Evolutionary conservation across 2,113 vertebrate genomes (phyloP), one percentile per base, ranked within the genome.

Genomic region (Jaculus jaculus): DNA sequence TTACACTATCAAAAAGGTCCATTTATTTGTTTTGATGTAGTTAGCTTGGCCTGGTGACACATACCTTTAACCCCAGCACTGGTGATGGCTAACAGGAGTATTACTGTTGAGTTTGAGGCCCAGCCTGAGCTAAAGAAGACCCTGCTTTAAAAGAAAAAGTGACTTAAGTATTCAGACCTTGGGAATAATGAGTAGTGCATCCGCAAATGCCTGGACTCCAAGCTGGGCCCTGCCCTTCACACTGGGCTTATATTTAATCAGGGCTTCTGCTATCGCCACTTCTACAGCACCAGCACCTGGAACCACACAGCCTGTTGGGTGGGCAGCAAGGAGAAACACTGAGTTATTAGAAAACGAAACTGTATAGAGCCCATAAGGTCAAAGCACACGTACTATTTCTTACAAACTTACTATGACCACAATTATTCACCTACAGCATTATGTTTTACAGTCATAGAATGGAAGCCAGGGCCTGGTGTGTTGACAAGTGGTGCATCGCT

Each of bases 141-240:
- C 11, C 54, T 54, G 54, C 54, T 12, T 54, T 16, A 54, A 54
- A 16, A 54, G 13, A 54, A 54, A 54, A 54, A 54, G 2, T 7
- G 84, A 66, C 72, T 61, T 16, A 47, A 60, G 20, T 7, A 47
- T n/a, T 20, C 16, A 7, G 91, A 99, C 99, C 99, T 99, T 99
- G 20, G 99, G 99, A 96, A 99, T 99, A 96, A 99, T 96, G 18
- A 99, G 98, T 73, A 99, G 97, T 30, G 99, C 99, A 86, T 99
- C 99, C 72, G 99, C 99, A 96, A 99, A 99, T 1, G 99, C 99
- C 32, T 99, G 99, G 28, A 99, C 99, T 88, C 99, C 99, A 18
- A 99, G 98, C 87, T 99, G 99, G 73, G 99, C 99, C 96, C 99
- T 97, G 92, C 99, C 99, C 94, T 99, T 99, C 5, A 99, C 98